Evolutionary conservation across 2,888 invertebrate genomes (phyloP).

Genomic region (Polia nebulosa): DNA sequence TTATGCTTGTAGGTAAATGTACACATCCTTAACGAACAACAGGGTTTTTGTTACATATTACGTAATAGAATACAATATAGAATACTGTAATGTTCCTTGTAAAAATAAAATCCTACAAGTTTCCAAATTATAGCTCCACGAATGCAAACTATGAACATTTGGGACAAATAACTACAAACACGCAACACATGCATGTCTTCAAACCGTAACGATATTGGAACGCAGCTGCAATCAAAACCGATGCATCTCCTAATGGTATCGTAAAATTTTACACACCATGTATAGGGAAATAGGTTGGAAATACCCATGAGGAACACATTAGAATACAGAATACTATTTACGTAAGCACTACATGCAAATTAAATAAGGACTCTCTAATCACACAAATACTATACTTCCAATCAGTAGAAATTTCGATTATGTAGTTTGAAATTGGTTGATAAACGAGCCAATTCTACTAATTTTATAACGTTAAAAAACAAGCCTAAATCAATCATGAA

Average conservation of each 20-base stretch:
- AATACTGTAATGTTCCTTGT: too few species aligned
- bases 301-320: slow-evolving; percentile 31
- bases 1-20: too few species aligned
- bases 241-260: slow-evolving; percentile 40
- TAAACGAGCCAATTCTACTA: too few species aligned
- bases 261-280: slow-evolving; percentile 55
- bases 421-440: background rate
- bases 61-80: too few species aligned
- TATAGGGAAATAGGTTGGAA: slow-evolving; percentile 28
- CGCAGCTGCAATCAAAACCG: slow-evolving; percentile 44
- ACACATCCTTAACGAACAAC: too few species aligned
- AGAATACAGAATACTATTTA: slow-evolving; percentile 2
- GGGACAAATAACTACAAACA: slow-evolving; percentile 11
- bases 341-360: slow-evolving; percentile 20
- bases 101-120: too few species aligned
- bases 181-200: slow-evolving; percentile 30
- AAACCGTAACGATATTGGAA: slow-evolving; percentile 27
- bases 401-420: background rate
- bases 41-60: too few species aligned
- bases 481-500: too few species aligned
- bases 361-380: slow-evolving; percentile 3
- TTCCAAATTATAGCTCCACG: background rate
- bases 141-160: background rate
- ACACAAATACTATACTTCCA: slow-evolving; percentile 7
- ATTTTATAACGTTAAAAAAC: too few species aligned